Evolutionary conservation across 2,888 invertebrate species (phyloP), one percentile per base, ranked within the genome.

Genomic region (Lasioglossum lativentre): DNA sequence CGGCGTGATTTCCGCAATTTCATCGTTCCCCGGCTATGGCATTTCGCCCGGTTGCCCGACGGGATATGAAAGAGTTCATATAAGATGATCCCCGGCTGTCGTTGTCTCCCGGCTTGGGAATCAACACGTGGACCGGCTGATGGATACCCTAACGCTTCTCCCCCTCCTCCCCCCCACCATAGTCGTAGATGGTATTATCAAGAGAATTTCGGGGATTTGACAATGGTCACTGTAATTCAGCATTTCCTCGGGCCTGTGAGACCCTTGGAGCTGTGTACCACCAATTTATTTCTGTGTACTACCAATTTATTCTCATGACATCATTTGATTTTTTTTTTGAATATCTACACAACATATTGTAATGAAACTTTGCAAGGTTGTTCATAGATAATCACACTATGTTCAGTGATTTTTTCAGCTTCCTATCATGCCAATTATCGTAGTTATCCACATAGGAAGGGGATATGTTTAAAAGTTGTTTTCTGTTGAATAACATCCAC

Each of bases 1-100:
- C 82, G 81, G 78, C 84, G 86, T 83, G 86, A 88, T 88, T 93
- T 93, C 93, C 92, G 92, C 93, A 93, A 93, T 93, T 92, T 93
- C 87, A 90, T 79, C 79, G 79, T 75, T 42, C 34, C 63, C 71
- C 76, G 85, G 19, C 80, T 71, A 77, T 82, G 91, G 92, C 92
- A 91, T 92, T 91, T 92, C 23, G 91, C 86, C 82, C 91, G 85
- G 47, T 23, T 78, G 83, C 74, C 27, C 1, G 34, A 19, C n/a
- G 34, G 70, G 74, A 81, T 78, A 83, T 81, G 79, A 86, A 87
- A 76, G 63, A 63, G 83, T 91, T 92, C 92, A 91, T 93, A 92
- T 92, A 89, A 91, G 93, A 93, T 93, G 85, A 93, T 92, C 92
- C 63, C 19, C 91, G 73, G 75, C 34, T 34, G 56, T 34, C 40